A percentile compares a stretch with the other conserved stretches of the same genome.
These are phyloP conservation scores for Peromyscus californicus DNA, from an alignment of 2,113 vertebrate species.

Conservation along the genomic window DNA sequence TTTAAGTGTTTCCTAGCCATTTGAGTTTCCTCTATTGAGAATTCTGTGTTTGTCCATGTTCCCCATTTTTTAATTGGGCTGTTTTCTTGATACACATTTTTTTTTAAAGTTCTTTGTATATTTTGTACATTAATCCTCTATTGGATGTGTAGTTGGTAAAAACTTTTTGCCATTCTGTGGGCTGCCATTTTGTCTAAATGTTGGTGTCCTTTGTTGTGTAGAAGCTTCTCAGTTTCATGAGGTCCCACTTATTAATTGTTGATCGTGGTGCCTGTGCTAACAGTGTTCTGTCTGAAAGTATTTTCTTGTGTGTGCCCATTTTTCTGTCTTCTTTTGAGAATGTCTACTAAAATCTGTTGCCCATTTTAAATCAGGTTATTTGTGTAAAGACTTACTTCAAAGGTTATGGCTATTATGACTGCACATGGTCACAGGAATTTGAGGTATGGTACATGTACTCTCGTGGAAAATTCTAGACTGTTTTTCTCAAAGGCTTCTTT, in stretches of 20 bases:
- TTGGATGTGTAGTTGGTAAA: neutral
- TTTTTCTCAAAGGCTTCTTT: neutral
- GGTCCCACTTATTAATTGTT: neutral
- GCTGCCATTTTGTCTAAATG: neutral
- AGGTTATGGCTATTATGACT: neutral
- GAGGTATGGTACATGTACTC: fast-evolving
- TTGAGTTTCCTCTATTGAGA: neutral
- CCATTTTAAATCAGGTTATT: neutral
- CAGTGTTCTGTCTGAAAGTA: neutral
- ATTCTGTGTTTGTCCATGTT: neutral
- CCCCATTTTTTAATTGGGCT: neutral
- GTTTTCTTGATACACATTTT: neutral
- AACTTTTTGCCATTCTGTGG: neutral
- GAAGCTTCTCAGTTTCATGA: neutral
- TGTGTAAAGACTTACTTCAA: neutral
- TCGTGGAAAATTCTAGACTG: fast-evolving
- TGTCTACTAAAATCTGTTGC: neutral
- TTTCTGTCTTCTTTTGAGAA: neutral
- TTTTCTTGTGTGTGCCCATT: neutral
- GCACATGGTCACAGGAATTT: fast-evolving
- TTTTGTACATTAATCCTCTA: neutral
- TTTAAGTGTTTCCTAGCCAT: neutral
- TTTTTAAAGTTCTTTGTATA: neutral
- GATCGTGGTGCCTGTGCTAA: neutral
- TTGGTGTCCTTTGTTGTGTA: neutral